Evolutionary conservation across 2,113 vertebrate genomes (phyloP).

Genomic region (Daphoenositta chrysoptera): DNA sequence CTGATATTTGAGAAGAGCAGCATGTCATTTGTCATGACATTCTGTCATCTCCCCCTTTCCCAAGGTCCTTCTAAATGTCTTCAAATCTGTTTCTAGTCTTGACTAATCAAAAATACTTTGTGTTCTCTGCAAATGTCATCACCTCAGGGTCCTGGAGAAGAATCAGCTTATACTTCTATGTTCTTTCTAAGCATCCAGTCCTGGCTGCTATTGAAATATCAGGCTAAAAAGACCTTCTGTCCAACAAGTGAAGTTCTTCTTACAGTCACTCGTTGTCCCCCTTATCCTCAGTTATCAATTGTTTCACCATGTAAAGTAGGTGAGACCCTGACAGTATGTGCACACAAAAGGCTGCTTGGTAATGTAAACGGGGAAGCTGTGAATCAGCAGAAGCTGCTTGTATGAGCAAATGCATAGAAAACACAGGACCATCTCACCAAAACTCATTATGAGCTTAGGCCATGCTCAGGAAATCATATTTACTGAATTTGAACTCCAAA

Average conservation of each 20-base stretch:
- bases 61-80: neutral
- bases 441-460: neutral
- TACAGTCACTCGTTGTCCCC: neutral
- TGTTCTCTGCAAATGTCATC: neutral
- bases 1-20: neutral
- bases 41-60: neutral
- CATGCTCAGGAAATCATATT: neutral
- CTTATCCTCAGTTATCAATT: neutral
- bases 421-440: neutral
- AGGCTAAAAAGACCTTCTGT: neutral
- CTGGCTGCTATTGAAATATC: neutral
- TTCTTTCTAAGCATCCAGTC: neutral
- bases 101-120: neutral
- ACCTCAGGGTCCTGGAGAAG: neutral
- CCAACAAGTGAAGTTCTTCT: neutral
- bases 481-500: neutral
- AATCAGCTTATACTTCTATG: neutral
- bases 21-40: neutral
- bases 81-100: neutral
- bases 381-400: neutral
- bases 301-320: neutral
- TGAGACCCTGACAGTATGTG: neutral
- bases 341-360: accelerated
- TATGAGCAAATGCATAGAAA: neutral
- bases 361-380: neutral